These are phyloP conservation scores for Protonibea diacanthus DNA, from an alignment of 2,797 vertebrate species.

Conservation along the genomic window DNA sequence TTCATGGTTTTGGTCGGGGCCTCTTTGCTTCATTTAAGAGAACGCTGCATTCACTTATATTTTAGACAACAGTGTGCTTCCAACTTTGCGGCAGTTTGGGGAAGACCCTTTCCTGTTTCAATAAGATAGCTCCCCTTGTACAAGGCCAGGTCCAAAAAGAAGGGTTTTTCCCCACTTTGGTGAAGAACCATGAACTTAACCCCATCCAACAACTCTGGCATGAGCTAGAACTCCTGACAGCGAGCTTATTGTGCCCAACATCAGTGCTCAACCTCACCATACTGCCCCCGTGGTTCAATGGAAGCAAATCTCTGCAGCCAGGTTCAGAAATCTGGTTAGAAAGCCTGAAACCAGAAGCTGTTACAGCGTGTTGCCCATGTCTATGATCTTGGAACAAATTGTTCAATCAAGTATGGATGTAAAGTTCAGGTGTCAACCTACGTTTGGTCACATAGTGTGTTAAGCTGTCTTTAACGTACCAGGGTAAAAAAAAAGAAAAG, in stretches of 20 bases:
- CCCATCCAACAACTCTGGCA: background rate
- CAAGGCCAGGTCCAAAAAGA: background rate
- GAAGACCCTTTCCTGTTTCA: background rate
- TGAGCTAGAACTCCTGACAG: background rate
- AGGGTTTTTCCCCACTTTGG: background rate
- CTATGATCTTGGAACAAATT: background rate
- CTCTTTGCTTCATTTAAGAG: background rate
- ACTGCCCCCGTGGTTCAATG: constrained; percentile 10
- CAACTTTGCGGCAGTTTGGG: constrained; percentile 9
- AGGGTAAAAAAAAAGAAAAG: background rate
- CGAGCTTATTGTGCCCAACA: background rate
- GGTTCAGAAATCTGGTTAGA: constrained; percentile 2
- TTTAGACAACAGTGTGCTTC: background rate
- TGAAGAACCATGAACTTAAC: background rate
- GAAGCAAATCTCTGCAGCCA: background rate
- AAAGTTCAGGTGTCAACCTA: background rate
- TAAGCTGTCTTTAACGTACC: background rate
- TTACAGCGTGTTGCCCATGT: background rate
- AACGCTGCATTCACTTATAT: background rate
- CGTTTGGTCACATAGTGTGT: background rate
- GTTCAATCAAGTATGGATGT: background rate
- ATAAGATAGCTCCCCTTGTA: background rate
- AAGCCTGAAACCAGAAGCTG: constrained; percentile 3
- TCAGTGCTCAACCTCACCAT: background rate
- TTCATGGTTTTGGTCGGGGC: background rate